phyloP scores from a whole-genome alignment of 1,140 invertebrate species.

The Drosophila ananassae region DNA sequence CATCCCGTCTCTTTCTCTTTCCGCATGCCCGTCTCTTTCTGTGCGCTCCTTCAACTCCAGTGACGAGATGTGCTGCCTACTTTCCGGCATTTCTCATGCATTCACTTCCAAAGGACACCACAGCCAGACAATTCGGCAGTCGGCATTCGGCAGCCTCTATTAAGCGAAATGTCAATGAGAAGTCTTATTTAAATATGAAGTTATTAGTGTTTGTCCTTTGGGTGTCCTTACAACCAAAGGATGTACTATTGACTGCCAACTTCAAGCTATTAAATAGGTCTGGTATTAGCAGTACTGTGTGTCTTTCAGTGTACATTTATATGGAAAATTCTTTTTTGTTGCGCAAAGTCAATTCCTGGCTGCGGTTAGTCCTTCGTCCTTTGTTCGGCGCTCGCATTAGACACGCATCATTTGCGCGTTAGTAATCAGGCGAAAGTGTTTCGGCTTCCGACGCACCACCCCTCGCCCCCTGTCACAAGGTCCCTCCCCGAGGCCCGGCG shows the following conservation, averaged over 20 bases:
- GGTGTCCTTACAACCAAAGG: background rate
- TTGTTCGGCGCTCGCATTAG: slow-evolving; percentile 65
- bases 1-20: background rate
- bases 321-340: slow-evolving; percentile 42
- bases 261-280: background rate
- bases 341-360: slow-evolving; percentile 15
- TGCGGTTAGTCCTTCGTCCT: slow-evolving; percentile 50
- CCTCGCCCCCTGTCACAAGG: slow-evolving; percentile 9
- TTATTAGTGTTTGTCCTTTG: too few species aligned
- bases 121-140: slow-evolving; percentile 44
- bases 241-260: background rate
- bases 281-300: background rate
- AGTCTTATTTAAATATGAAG: background rate
- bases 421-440: slow-evolving; percentile 82
- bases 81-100: slow-evolving; percentile 59
- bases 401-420: slow-evolving; percentile 80
- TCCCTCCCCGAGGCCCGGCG: too few species aligned
- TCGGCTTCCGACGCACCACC: slow-evolving; percentile 48
- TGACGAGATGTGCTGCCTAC: slow-evolving; percentile 61
- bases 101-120: slow-evolving; percentile 36
- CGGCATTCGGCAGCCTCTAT: background rate
- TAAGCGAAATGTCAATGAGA: slow-evolving; percentile 1
- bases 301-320: slow-evolving; percentile 29
- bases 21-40: background rate
- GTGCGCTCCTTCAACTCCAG: background rate